These are phyloP conservation scores for Cosmia pyralina DNA, from an alignment of 2,888 invertebrate species.

Conservation along the genomic window DNA sequence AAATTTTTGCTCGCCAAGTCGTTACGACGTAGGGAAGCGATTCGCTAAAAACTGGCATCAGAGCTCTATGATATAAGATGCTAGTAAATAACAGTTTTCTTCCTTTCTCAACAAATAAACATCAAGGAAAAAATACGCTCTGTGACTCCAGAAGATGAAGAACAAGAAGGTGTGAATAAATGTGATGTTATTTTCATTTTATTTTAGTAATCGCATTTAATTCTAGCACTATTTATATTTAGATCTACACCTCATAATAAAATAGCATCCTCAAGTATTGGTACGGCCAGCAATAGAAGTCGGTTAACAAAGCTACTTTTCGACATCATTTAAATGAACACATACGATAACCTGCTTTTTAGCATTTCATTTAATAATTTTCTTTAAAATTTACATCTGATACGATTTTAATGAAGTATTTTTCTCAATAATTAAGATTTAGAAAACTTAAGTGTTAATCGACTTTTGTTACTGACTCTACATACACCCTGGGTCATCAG, in stretches of 20 bases:
- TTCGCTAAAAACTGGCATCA: slow-evolving; percentile 18
- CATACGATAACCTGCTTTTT: too few relatives aligned
- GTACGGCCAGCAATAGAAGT: too few relatives aligned
- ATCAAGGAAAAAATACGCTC: slow-evolving; percentile 5
- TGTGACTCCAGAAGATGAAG: background rate
- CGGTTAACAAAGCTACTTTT: too few relatives aligned
- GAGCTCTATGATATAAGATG: background rate
- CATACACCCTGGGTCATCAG: background rate
- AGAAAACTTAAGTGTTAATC: too few relatives aligned
- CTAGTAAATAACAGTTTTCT: slow-evolving; percentile 27
- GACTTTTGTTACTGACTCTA: too few relatives aligned
- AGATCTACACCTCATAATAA: background rate
- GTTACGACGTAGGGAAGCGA: slow-evolving; percentile 9
- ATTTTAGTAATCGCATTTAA: background rate
- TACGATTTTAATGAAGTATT: too few relatives aligned
- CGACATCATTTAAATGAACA: too few relatives aligned
- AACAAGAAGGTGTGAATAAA: slow-evolving; percentile 9
- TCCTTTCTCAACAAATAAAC: slow-evolving; percentile 31
- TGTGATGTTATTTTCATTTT: background rate
- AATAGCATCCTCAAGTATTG: background rate
- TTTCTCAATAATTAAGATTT: too few relatives aligned
- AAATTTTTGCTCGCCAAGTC: slow-evolving; percentile 25
- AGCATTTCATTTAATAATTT: too few relatives aligned
- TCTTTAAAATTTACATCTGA: too few relatives aligned
- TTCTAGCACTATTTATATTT: background rate